A percentile compares a stretch with the other conserved stretches of the same genome.
Evolutionary conservation across 2,888 invertebrate species (phyloP).

Genomic region (Choreutis nemorana): DNA sequence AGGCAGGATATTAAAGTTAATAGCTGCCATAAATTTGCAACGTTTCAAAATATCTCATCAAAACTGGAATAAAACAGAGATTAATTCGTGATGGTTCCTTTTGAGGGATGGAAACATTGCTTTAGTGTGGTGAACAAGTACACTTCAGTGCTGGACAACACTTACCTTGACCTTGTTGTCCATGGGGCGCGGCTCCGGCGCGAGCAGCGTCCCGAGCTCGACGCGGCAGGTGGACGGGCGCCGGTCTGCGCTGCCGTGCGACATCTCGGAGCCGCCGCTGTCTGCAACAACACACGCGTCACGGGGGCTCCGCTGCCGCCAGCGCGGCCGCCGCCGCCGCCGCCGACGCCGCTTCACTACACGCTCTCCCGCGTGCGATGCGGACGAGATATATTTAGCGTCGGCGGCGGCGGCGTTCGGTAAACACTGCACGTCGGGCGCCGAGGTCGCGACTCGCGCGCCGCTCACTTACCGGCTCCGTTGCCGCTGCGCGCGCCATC

Average conservation of each 20-base stretch:
- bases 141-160: background rate
- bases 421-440: background rate
- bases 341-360: slow-evolving; percentile 6
- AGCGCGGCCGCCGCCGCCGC: slow-evolving; percentile 14
- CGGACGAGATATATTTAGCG: slow-evolving; percentile 34
- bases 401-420: slow-evolving; percentile 16
- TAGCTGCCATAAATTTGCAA: too few species aligned
- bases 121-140: too few species aligned
- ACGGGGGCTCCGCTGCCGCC: slow-evolving; percentile 8
- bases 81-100: too few species aligned
- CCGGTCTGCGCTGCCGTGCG: slow-evolving; percentile 29
- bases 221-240: slow-evolving; percentile 60
- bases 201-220: slow-evolving; percentile 71
- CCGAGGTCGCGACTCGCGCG: background rate
- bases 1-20: too few species aligned
- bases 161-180: slow-evolving; percentile 81
- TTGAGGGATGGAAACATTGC: too few species aligned
- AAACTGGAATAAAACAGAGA: too few species aligned
- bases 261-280: slow-evolving; percentile 27
- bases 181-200: slow-evolving; percentile 71
- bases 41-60: too few species aligned
- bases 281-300: slow-evolving; percentile 46
- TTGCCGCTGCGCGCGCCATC: slow-evolving; percentile 48
- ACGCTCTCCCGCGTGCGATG: slow-evolving; percentile 16
- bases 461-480: slow-evolving; percentile 32